phyloP scores from a whole-genome alignment of 2,113 vertebrate genomes.

The Ochotona princeps region DNA sequence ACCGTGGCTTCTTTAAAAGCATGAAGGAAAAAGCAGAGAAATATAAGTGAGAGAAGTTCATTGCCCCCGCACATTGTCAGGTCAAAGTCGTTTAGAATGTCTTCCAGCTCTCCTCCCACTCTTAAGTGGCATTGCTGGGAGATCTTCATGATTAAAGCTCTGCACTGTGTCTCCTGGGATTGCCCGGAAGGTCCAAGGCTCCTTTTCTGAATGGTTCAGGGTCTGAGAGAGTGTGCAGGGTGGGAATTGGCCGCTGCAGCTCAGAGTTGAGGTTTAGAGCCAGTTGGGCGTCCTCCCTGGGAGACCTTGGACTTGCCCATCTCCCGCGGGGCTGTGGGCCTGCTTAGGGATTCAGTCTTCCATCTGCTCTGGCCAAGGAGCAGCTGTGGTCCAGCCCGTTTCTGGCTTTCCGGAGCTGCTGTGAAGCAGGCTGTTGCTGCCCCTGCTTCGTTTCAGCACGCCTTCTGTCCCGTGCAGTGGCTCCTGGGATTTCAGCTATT shows the following conservation, averaged over 20 bases:
- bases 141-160: neutral
- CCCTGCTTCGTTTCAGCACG: too few relatives aligned
- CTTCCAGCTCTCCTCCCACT: neutral
- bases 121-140: neutral
- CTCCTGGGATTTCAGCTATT: neutral
- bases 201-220: neutral
- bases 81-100: neutral
- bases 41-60: neutral
- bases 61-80: neutral
- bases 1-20: neutral
- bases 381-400: rapidly evolving
- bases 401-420: neutral
- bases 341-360: too few relatives aligned
- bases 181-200: neutral
- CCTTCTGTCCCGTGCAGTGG: neutral
- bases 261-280: neutral
- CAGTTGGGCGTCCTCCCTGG: rapidly evolving
- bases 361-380: rapidly evolving
- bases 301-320: rapidly evolving
- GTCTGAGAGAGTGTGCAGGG: neutral
- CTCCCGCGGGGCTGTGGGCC: neutral
- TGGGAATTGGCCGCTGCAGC: neutral
- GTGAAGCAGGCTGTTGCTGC: too few relatives aligned
- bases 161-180: neutral
- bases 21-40: neutral